These are phyloP conservation scores for Tetranychus piercei DNA, from an alignment of 2,888 invertebrate species.

Conservation along the genomic window DNA sequence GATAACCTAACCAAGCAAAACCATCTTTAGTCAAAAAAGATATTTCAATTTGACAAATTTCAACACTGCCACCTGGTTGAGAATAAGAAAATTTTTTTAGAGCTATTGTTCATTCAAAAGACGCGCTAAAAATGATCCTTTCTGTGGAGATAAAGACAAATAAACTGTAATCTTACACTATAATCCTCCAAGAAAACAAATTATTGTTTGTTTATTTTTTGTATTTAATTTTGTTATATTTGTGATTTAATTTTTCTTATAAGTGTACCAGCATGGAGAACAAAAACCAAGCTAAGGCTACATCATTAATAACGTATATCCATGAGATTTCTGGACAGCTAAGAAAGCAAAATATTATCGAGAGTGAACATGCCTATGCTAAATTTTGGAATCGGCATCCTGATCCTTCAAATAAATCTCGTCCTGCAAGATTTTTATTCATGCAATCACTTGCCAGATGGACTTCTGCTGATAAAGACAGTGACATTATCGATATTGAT, in stretches of 20 bases:
- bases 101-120: too few species aligned
- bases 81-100: too few species aligned
- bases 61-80: too few species aligned
- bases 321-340: constrained; percentile 24
- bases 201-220: too few species aligned
- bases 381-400: constrained; percentile 50
- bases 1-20: too few species aligned
- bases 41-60: too few species aligned
- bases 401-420: constrained; percentile 40
- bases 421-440: constrained; percentile 37
- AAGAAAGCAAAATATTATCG: constrained; percentile 28
- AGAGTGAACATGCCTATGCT: constrained; percentile 53
- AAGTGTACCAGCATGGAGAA: not conserved
- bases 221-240: not conserved
- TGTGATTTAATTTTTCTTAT: not conserved
- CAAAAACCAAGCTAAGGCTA: not conserved
- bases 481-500: constrained; percentile 24
- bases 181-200: too few species aligned
- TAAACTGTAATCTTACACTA: too few species aligned
- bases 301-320: constrained; percentile 18
- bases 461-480: constrained; percentile 1
- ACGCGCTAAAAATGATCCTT: too few species aligned
- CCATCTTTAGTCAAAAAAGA: too few species aligned
- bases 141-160: too few species aligned
- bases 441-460: constrained; percentile 29